Percentiles rank a stretch among this genome's conserved stretches.
Conservation (phyloP, 2,113 vertebrate genomes). For the Phaethon lepturus region DNA sequence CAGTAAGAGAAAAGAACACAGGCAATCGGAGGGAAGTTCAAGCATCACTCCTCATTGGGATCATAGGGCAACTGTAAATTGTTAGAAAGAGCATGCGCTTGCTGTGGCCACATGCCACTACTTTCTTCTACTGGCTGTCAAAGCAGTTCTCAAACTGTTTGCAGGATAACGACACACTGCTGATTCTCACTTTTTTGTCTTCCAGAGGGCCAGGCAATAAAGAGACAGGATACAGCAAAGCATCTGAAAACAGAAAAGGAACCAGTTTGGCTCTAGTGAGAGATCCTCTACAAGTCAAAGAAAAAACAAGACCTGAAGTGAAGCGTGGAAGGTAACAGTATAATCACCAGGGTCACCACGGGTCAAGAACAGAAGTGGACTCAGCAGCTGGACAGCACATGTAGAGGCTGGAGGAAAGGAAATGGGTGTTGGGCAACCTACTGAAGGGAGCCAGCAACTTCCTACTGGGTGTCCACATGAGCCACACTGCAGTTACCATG, state of each 20-base stretch:
- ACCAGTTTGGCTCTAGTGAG: neutral
- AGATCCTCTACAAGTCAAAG: neutral
- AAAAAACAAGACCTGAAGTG: neutral
- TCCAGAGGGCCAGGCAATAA: neutral
- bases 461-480: neutral
- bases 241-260: constrained; percentile 26
- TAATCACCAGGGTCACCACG: neutral
- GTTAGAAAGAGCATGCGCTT: neutral
- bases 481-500: neutral
- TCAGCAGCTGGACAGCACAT: neutral
- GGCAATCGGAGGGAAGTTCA: neutral
- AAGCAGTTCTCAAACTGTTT: neutral
- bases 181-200: neutral
- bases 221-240: neutral
- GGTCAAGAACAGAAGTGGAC: neutral
- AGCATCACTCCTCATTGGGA: neutral
- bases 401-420: neutral
- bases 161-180: neutral
- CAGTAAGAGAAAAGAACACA: neutral
- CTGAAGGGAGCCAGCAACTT: neutral
- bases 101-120: neutral
- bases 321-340: neutral
- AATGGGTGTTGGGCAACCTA: neutral
- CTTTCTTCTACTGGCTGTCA: neutral
- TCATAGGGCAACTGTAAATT: neutral